Base-by-base conservation (phyloP, 2,888 invertebrate genomes). In the Cryptophagus acutangulus region DNA sequence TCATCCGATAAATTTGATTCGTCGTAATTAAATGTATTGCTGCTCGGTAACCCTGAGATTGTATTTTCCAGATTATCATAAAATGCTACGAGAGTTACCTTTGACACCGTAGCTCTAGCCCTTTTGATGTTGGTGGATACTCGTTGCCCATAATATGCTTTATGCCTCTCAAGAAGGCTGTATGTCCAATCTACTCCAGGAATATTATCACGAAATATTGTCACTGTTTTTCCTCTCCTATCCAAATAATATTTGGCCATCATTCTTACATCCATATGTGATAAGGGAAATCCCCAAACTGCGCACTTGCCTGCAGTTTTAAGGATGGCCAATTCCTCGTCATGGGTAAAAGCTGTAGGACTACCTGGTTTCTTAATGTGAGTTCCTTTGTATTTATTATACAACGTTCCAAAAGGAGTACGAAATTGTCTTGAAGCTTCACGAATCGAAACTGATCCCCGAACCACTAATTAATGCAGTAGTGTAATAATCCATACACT, bases 1-100 rank as follows among this genome's bases (percentile, higher is more conserved):
- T 66, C 56, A 43, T 62, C 62, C 4, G 47, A 36, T 5, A 65
- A 39, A 35, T 59, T 60, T 3, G 58, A 59, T 40, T 65, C 60
- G 41, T 63, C 64, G 48, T 61, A 65, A 38, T 63, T 64, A 5
- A 55, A 35, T 12, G 61, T 52, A 35, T 55, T 54, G 17, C 40
- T 34, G 24, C 43, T 31, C 20, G 52, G 51, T 12, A 52, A 41
- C 28, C 34, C 48, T 18, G 28, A 17, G 8, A 44, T 20, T 17
- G 38, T 36, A 5, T 31, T 41, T 41, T 48, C 37, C 17, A 51
- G 31, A 37, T 55, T 44, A 17, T 45, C 30, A 45, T 54, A 60
- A 45, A 55, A 57, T 24, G 41, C 20, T 24, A 48, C 43, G 17
- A 48, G 38, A 12, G 36, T 26, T 20, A 35, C 30, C n/a, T 34